Evolutionary conservation across 2,113 vertebrate genomes (phyloP).

Genomic region (Halichoeres trimaculatus): DNA sequence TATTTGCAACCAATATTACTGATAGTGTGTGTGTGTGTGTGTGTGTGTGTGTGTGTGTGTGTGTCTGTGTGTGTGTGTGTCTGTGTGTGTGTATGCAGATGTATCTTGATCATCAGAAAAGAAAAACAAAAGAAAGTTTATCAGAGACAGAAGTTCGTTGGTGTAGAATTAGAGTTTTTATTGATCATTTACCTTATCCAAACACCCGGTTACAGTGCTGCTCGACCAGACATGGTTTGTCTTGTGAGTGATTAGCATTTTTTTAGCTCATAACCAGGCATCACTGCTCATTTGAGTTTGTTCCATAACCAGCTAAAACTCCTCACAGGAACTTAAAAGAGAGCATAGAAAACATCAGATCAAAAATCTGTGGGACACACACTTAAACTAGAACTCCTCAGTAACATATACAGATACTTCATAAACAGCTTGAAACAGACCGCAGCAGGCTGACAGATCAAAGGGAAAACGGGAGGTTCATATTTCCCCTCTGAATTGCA

Average conservation of each 20-base stretch:
- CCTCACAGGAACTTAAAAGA: too few species aligned
- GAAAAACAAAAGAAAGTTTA: neutral
- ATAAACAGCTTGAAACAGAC: neutral
- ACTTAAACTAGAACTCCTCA: neutral
- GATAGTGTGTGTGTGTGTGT: too few species aligned
- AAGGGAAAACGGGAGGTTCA: neutral
- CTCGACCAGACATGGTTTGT: too few species aligned
- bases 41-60: too few species aligned
- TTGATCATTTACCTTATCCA: neutral
- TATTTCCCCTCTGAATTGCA: slow-evolving; percentile 2
- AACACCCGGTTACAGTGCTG: too few species aligned
- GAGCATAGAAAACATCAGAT: neutral
- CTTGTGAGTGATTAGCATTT: too few species aligned
- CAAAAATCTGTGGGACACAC: neutral
- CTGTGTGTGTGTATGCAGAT: too few species aligned
- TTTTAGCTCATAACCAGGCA: too few species aligned
- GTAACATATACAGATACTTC: neutral
- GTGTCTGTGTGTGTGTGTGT: too few species aligned
- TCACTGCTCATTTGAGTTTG: too few species aligned
- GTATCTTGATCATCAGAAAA: too few species aligned
- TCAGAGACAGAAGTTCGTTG: neutral
- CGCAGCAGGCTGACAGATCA: neutral
- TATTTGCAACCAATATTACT: too few species aligned
- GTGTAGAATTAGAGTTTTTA: slow-evolving; percentile 41
- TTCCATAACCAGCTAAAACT: neutral